Base-by-base conservation (phyloP, 2,113 vertebrate genomes). In the Mesitornis unicolor region DNA sequence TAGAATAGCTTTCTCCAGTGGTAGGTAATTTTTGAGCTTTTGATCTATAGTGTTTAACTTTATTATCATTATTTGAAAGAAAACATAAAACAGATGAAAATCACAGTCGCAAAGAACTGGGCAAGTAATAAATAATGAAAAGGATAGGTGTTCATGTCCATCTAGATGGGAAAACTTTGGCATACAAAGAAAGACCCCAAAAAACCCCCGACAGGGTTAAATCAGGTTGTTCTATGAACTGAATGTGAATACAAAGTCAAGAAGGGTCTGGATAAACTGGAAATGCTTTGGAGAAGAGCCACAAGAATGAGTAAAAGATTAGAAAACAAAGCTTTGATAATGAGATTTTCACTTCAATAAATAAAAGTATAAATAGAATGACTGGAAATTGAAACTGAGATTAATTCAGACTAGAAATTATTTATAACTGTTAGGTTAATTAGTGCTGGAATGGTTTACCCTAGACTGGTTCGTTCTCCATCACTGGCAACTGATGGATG, bases 321-420 rank as follows among this genome's bases (percentile, higher is more conserved):
- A 50, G 61, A 89, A 82, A 95, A 85, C 65, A 83, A 83, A 82
- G 40, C 67, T 95, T 84, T 87, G 61, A n/a, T 83, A 85, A 94
- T 87, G 40, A 80, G 28, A 48, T 91, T 81, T 93, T 87, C 42
- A 81, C 56, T 85, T 90, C 63, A 79, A 61, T 90, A 90, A 90
- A 83, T 88, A 73, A 48, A 82, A 79, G 47, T 64, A 71, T 85
- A 79, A 91, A 68, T 63, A 82, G 18, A 93, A 82, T 69, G 82
- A 36, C 26, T 91, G 53, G 40, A 65, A 87, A 63, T 20, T 87
- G 91, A 78, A 81, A 16, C 31, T 75, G 60, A 87, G 47, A 76
- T 53, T 5, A 80, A 75, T 84, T 75, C 43, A 59, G 68, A 38
- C 43, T 69, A 74, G 69, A 84, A 91, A 89, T 91, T 82, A 84